Evolutionary conservation across 2,797 vertebrate species (phyloP).

Genomic region (Perodicticus potto): DNA sequence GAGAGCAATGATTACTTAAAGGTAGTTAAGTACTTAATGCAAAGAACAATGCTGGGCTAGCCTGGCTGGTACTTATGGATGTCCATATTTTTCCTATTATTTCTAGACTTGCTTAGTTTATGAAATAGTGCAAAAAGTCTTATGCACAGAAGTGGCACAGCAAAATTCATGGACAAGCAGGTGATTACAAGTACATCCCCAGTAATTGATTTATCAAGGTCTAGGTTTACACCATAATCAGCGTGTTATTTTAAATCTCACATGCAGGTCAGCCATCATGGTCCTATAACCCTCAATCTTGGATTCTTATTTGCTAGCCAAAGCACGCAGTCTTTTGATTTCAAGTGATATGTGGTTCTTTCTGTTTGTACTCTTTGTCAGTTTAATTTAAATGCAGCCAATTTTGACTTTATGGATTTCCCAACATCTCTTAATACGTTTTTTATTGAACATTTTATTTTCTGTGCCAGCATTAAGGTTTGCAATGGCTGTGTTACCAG

Average conservation of each 20-base stretch:
- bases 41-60: neutral
- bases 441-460: neutral
- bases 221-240: neutral
- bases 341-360: neutral
- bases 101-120: conserved; percentile 27
- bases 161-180: neutral
- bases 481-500: neutral
- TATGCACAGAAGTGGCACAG: neutral
- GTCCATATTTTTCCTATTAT: neutral
- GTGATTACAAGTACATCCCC: neutral
- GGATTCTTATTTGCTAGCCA: conserved; percentile 17
- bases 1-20: neutral
- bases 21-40: neutral
- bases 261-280: neutral
- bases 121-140: conserved; percentile 1
- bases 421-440: neutral
- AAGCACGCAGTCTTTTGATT: conserved; percentile 8
- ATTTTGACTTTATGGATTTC: conserved; percentile 42
- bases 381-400: neutral
- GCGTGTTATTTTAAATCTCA: conserved; percentile 8
- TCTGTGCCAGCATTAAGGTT: neutral
- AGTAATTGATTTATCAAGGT: neutral
- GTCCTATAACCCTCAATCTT: neutral
- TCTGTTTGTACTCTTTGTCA: neutral
- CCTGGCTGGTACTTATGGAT: neutral